phyloP scores from a whole-genome alignment of 2,113 vertebrate genomes.

The Cinclus mexicanus region DNA sequence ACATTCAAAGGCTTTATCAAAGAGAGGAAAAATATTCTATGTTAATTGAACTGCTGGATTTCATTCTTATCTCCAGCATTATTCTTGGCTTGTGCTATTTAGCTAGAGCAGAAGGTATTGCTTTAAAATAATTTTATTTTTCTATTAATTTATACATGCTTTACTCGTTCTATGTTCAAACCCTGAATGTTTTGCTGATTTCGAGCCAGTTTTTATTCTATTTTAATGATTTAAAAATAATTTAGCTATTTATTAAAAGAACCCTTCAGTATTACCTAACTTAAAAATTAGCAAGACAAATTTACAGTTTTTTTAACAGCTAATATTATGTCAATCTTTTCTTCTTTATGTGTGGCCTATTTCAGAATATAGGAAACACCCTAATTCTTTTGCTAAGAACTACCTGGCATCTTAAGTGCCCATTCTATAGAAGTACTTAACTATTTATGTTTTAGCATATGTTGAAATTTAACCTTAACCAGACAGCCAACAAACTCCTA shows the following conservation, averaged over 20 bases:
- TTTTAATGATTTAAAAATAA: neutral
- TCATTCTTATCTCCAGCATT: neutral
- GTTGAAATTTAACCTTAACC: neutral
- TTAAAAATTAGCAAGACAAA: neutral
- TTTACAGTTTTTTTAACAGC: neutral
- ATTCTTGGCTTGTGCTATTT: neutral
- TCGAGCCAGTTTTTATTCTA: neutral
- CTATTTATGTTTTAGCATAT: neutral
- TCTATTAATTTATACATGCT: neutral
- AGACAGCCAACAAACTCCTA: neutral
- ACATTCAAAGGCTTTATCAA: neutral
- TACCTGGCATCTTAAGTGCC: neutral
- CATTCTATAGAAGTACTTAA: neutral
- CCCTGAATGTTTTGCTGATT: neutral
- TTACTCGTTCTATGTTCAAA: neutral
- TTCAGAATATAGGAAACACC: neutral
- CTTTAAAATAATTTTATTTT: neutral
- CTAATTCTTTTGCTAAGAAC: neutral
- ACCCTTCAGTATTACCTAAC: neutral
- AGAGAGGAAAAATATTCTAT: neutral
- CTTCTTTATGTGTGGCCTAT: neutral
- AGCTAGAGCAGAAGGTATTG: neutral
- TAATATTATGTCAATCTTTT: neutral
- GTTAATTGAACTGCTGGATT: neutral
- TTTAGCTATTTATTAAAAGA: neutral